These are phyloP conservation scores for Ethmia dodecea DNA, from an alignment of 2,888 invertebrate species.

Conservation along the genomic window DNA sequence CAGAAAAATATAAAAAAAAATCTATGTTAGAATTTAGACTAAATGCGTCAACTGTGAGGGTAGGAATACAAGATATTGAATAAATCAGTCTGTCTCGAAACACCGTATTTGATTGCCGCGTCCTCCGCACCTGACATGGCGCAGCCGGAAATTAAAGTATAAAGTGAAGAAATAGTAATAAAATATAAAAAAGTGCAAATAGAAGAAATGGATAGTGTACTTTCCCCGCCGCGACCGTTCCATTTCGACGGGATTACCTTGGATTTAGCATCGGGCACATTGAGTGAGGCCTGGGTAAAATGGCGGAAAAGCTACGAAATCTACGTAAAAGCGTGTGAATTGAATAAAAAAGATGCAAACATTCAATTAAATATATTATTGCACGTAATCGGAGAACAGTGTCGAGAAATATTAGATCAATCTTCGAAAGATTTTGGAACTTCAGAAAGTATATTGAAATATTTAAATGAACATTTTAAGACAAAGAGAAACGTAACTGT, in stretches of 20 bases:
- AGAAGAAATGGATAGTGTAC: conserved; percentile 7
- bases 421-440: conserved; percentile 7
- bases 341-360: conserved; percentile 8
- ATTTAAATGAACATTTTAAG: conserved; percentile 16
- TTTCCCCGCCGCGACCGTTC: conserved; percentile 6
- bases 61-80: too few species aligned
- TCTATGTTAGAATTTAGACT: too few species aligned
- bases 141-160: too few species aligned
- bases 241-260: conserved; percentile 4
- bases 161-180: too few species aligned
- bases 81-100: too few species aligned
- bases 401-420: conserved; percentile 16
- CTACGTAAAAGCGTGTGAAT: conserved; percentile 17
- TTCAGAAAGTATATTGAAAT: conserved; percentile 9
- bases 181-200: too few species aligned
- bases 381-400: conserved; percentile 17
- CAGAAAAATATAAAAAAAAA: too few species aligned
- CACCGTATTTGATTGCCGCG: too few species aligned
- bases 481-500: conserved; percentile 19
- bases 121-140: too few species aligned
- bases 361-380: conserved; percentile 17
- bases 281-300: conserved; percentile 5
- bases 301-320: conserved; percentile 10
- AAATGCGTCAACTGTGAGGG: too few species aligned
- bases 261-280: conserved; percentile 8